Conservation (phyloP, 2,888 invertebrate species). For the Catocala sponsa region DNA sequence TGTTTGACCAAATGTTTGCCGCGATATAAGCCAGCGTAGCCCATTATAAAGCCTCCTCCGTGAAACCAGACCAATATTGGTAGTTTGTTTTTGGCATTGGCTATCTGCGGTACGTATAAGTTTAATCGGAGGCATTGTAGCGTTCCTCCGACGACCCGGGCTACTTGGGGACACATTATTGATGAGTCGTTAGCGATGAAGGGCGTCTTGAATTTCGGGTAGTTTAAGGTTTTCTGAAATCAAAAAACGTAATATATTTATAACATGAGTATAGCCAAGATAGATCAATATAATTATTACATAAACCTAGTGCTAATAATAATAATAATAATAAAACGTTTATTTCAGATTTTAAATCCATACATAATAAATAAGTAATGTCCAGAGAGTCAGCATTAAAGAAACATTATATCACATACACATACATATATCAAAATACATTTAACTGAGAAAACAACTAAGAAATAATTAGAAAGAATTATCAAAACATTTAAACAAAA, state of each 20-base stretch:
- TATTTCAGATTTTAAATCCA: no score
- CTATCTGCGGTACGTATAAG: constrained; percentile 52
- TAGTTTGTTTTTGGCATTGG: constrained; percentile 36
- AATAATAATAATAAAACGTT: no score
- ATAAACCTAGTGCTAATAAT: no score
- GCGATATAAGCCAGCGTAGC: constrained; percentile 64
- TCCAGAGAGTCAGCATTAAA: no score
- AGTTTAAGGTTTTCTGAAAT: constrained; percentile 1
- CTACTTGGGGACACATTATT: constrained; percentile 56
- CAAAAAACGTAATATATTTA: background rate
- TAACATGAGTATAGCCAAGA: no score
- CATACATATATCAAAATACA: no score
- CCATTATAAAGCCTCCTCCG: constrained; percentile 70
- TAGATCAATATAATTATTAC: no score
- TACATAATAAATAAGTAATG: no score
- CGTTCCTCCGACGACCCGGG: constrained; percentile 26
- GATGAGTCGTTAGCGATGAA: constrained; percentile 58
- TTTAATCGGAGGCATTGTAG: constrained; percentile 59
- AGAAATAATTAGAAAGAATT: no score
- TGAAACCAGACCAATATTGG: constrained; percentile 76
- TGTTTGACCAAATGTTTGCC: constrained; percentile 63
- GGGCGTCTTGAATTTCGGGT: constrained; percentile 46
- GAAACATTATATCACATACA: no score
- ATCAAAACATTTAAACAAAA: no score
- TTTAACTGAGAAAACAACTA: no score